Evolutionary conservation across 2,888 invertebrate species (phyloP).

Genomic region (Punctoribates punctum): DNA sequence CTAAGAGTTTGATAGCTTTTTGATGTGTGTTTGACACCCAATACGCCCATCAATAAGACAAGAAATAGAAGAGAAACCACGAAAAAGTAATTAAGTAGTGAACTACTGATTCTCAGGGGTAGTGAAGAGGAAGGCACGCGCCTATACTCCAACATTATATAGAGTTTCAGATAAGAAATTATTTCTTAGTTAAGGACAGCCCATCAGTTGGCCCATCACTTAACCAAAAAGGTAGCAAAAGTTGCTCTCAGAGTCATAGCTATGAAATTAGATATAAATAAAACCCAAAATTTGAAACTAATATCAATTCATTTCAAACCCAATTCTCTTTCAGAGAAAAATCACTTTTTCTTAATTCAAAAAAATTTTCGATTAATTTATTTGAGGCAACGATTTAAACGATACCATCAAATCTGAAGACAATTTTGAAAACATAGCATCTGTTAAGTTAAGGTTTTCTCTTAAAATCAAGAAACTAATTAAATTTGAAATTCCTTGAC

Average conservation of each 20-base stretch:
- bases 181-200: background rate
- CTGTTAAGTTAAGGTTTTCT: background rate
- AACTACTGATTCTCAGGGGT: slow-evolving; percentile 24
- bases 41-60: slow-evolving; percentile 2
- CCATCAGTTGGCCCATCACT: background rate
- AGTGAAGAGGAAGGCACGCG: slow-evolving; percentile 20
- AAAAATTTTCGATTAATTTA: background rate
- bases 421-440: background rate
- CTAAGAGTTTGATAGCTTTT: slow-evolving; percentile 24
- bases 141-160: background rate
- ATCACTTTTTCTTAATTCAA: no score
- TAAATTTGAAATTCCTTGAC: background rate
- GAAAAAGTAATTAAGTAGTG: slow-evolving; percentile 29
- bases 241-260: background rate
- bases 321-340: background rate
- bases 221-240: background rate
- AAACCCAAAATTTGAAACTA: background rate
- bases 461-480: background rate
- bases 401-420: background rate
- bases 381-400: background rate
- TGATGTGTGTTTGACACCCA: slow-evolving; percentile 26
- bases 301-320: no score
- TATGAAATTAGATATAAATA: background rate
- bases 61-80: slow-evolving; percentile 13
- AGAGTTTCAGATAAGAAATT: background rate